Base-by-base conservation (phyloP, 2,113 vertebrate species). In the Chitala chitala region DNA sequence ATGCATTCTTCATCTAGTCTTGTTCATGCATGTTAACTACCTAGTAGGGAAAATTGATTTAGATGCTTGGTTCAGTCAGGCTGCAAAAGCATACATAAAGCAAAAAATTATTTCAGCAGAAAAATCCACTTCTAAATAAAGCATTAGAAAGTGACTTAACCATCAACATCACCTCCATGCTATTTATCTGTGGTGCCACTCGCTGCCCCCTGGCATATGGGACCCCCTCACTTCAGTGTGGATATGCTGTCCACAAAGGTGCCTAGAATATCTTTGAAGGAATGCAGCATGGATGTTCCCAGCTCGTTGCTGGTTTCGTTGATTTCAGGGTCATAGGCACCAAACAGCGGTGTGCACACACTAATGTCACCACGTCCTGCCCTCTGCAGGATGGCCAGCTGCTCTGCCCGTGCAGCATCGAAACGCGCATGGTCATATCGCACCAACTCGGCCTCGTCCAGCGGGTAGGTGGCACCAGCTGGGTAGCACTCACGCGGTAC, bases 401-500 rank as follows among this genome's bases (percentile, higher is more conserved):
- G 84, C 58, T 94, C 94, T 1, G 77, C 84, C 3, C 87, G 89
- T 36, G 91, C 83, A 2, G 77, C 82, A 38, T 91, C 78, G 13
- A 96, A 98, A 80, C 91, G 85, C 29, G 89, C 87, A 6, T 53
- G 85, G 85, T 99, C 91, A 53, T 92, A 98, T 26, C 15, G 86
- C 56, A 87, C 80, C 66, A 94, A 76, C 22, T 80, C 85, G 0
- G 84, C 79, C 73, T 98, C 96, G 0, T 94, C 91, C 33, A 94
- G 88, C 0, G 97, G 96, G 68, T 97, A 99, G 17, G 86, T 82
- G 3, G 85, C 80, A 36, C 89, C 87, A 36, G 81, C 65, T 0
- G 96, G 86, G 82, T 96, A 99, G 79, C 96, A 99, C 74, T 99
- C 95, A 1, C 82, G 92, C 1, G 97, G 96, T 69, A 98, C 92